These are phyloP conservation scores for Clepsis dumicolana DNA, from an alignment of 2,888 invertebrate species.

Conservation along the genomic window DNA sequence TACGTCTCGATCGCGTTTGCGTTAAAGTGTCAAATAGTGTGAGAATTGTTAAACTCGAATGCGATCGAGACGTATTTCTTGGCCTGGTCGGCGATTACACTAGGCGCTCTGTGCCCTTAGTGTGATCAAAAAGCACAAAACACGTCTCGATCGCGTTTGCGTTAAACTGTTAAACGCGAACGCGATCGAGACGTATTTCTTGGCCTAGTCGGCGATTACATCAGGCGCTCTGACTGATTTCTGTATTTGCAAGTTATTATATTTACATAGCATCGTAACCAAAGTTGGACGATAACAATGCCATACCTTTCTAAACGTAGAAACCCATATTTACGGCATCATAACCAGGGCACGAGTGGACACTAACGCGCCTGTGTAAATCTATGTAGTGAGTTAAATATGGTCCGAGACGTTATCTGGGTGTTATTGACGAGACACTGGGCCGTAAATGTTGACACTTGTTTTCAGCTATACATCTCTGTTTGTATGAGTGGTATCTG, in stretches of 20 bases:
- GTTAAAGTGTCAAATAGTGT: too few relatives aligned
- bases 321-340: not conserved
- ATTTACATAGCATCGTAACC: not conserved
- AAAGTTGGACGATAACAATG: not conserved
- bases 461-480: not conserved
- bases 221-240: too few relatives aligned
- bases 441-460: not conserved
- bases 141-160: too few relatives aligned
- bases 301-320: not conserved
- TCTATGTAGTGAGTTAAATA: not conserved
- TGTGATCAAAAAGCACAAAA: too few relatives aligned
- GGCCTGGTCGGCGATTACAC: too few relatives aligned
- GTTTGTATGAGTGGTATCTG: not conserved
- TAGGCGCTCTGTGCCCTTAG: too few relatives aligned
- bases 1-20: too few relatives aligned
- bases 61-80: too few relatives aligned
- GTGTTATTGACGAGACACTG: not conserved
- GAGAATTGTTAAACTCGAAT: too few relatives aligned
- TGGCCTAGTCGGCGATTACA: too few relatives aligned
- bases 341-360: not conserved
- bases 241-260: not conserved
- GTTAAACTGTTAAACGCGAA: too few relatives aligned
- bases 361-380: conserved; percentile 3
- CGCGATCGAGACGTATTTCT: too few relatives aligned
- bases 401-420: not conserved